Conservation (phyloP, 1,140 invertebrate genomes). For the Drosophila dunni region DNA sequence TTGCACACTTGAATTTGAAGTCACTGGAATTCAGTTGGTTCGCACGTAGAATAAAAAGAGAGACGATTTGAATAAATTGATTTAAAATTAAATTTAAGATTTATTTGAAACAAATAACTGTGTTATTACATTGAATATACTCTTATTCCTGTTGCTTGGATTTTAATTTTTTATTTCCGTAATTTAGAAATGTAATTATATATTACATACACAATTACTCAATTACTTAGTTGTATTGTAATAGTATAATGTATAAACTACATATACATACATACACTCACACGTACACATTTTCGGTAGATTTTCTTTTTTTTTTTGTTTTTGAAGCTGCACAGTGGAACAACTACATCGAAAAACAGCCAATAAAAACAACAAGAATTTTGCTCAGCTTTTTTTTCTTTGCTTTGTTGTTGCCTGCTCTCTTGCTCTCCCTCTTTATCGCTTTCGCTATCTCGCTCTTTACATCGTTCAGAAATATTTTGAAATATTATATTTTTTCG, state of each 20-base stretch:
- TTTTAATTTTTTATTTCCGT: conserved; percentile 25
- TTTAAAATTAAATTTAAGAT: conserved; percentile 84
- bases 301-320: conserved; percentile 3
- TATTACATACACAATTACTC: conserved; percentile 83
- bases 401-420: conserved; percentile 12
- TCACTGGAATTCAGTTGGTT: neutral
- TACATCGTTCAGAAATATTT: conserved; percentile 29
- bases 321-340: conserved; percentile 27
- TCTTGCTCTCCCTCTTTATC: conserved; percentile 9
- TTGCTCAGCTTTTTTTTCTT: conserved; percentile 23
- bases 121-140: conserved; percentile 84
- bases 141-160: conserved; percentile 63
- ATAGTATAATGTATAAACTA: conserved; percentile 62
- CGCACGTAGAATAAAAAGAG: conserved; percentile 21
- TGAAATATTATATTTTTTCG: conserved; percentile 22
- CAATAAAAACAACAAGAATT: conserved; percentile 38
- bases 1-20: conserved; percentile 40
- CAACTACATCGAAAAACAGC: conserved; percentile 23
- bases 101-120: conserved; percentile 85
- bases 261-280: conserved; percentile 51
- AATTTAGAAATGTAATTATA: conserved; percentile 76
- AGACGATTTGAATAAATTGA: conserved; percentile 28
- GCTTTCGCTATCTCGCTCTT: too few relatives aligned
- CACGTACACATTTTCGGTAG: conserved; percentile 11
- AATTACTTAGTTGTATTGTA: conserved; percentile 73